phyloP scores from a whole-genome alignment of 2,113 vertebrate genomes.

The Eptatretus burgeri region DNA sequence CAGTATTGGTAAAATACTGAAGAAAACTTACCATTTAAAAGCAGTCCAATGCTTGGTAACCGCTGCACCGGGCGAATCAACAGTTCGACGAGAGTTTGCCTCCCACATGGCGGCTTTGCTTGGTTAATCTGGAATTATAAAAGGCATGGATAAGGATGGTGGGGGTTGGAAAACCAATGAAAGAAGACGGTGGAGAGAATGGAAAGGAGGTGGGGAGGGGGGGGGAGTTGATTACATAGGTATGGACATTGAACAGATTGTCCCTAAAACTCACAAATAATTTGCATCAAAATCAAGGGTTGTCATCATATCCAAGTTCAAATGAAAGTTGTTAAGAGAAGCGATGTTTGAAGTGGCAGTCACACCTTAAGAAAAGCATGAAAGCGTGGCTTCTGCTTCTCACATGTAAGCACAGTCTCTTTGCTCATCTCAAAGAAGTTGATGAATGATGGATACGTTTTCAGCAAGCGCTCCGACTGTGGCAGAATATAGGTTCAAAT shows the following conservation, averaged over 20 bases:
- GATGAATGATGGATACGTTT: conserved; percentile 76
- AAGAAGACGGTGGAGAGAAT: neutral
- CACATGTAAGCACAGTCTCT: conserved; percentile 68
- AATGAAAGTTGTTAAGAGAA: too few relatives aligned
- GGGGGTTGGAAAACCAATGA: neutral
- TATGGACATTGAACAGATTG: too few relatives aligned
- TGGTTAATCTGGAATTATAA: conserved; percentile 48
- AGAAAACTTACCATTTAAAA: conserved; percentile 44
- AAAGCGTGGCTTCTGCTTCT: conserved; percentile 81
- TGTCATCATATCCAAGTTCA: too few relatives aligned
- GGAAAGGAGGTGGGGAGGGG: neutral
- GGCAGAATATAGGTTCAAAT: conserved; percentile 10
- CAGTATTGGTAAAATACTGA: too few relatives aligned
- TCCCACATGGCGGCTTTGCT: conserved; percentile 70
- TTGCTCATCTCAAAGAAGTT: conserved; percentile 99
- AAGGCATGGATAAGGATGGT: neutral
- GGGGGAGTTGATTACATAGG: too few relatives aligned
- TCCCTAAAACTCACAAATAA: too few relatives aligned
- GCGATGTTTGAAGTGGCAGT: neutral
- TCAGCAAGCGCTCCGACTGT: conserved; percentile 73
- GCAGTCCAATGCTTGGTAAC: conserved; percentile 60
- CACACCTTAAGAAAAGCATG: conserved; percentile 82
- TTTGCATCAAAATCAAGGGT: too few relatives aligned
- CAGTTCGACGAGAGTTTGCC: conserved; percentile 65
- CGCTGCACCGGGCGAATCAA: conserved; percentile 88